Conservation (phyloP, 2,113 vertebrate species). For the Chloropsis cyanopogon region DNA sequence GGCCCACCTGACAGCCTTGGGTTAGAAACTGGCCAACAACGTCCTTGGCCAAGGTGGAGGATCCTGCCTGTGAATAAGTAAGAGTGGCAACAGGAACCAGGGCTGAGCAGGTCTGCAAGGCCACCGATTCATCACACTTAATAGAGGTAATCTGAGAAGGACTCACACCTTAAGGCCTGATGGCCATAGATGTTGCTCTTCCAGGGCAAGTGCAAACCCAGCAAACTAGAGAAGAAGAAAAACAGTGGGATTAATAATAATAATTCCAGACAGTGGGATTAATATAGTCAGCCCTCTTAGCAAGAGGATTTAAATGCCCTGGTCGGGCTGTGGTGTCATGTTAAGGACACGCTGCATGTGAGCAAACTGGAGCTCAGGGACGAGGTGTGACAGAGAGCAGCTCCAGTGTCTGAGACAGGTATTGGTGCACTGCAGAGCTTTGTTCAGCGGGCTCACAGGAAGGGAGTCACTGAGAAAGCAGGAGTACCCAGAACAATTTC, state of each 20-base stretch:
- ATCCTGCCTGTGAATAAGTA: not conserved
- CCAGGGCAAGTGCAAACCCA: not conserved
- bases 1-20: not conserved
- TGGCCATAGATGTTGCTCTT: not conserved
- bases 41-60: not conserved
- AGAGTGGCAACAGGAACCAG: not conserved
- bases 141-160: not conserved
- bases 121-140: rapidly evolving
- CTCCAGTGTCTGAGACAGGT: not conserved
- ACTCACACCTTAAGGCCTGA: not conserved
- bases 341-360: rapidly evolving
- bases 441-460: not conserved
- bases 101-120: not conserved
- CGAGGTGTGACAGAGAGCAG: not conserved
- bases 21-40: not conserved
- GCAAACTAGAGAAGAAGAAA: not conserved
- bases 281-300: not conserved
- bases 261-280: not conserved
- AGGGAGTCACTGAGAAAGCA: not conserved
- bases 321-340: not conserved
- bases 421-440: not conserved
- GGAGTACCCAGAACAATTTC: not conserved
- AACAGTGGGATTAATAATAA: not conserved
- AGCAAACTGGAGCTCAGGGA: not conserved
- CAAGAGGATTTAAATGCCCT: not conserved